Conservation (phyloP, 2,888 invertebrate genomes). For the Alsophila aescularia region DNA sequence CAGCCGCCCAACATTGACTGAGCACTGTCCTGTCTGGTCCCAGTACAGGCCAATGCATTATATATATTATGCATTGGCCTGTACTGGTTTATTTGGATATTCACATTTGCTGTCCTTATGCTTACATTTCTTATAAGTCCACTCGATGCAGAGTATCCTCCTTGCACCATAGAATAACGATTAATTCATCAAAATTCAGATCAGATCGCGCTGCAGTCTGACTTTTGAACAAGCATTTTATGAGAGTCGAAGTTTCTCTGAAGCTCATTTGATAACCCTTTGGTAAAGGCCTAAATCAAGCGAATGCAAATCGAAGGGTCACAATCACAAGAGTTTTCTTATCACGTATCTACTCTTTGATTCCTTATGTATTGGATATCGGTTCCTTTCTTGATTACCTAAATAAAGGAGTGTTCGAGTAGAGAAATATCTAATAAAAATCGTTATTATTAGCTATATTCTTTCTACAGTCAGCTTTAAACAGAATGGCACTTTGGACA, state of each 20-base stretch:
- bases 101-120: neutral
- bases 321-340: constrained; percentile 1
- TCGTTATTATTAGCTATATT: too few relatives aligned
- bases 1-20: constrained; percentile 26
- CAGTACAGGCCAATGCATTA: constrained; percentile 11
- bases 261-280: constrained; percentile 14
- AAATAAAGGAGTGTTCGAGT: too few relatives aligned
- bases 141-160: too few relatives aligned
- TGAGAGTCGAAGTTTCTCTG: neutral
- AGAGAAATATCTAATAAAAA: too few relatives aligned
- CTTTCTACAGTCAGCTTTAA: too few relatives aligned
- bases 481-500: too few relatives aligned
- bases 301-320: constrained; percentile 17
- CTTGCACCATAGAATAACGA: neutral
- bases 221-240: neutral
- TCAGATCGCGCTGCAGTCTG: neutral
- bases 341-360: neutral
- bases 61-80: neutral
- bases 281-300: constrained; percentile 6
- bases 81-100: neutral
- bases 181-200: neutral
- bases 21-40: constrained; percentile 5
- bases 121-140: too few relatives aligned
- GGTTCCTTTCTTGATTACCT: neutral
- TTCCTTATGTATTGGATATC: neutral